A percentile compares a stretch with the other conserved stretches of the same genome.
phyloP scores from a whole-genome alignment of 2,888 invertebrate species.

The Dryobotodes eremita region DNA sequence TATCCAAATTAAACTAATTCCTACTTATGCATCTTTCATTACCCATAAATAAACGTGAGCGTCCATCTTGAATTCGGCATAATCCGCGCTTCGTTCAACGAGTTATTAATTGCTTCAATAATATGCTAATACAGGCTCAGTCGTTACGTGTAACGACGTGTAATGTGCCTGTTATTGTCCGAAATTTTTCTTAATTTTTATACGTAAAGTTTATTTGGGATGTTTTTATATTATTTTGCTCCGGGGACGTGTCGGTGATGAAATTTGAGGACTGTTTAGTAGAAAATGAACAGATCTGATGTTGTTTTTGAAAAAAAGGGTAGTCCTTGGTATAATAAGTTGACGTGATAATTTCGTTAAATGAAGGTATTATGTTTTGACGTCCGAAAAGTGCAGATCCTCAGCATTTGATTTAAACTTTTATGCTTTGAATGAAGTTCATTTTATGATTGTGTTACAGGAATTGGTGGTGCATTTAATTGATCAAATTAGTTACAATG shows the following conservation, averaged over 20 bases:
- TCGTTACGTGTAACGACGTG: conserved; percentile 41
- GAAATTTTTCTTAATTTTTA: conserved; percentile 60
- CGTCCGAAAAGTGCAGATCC: background rate
- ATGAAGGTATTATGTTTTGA: background rate
- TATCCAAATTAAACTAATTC: conserved; percentile 2
- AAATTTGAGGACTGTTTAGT: conserved; percentile 16
- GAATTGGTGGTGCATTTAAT: too few relatives aligned
- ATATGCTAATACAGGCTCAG: conserved; percentile 72
- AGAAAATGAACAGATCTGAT: background rate
- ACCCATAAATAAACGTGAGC: conserved; percentile 27
- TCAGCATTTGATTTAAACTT: background rate
- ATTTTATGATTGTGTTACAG: background rate
- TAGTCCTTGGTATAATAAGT: background rate
- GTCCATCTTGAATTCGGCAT: conserved; percentile 58
- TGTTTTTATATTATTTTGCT: conserved; percentile 33
- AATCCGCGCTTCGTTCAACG: conserved; percentile 46
- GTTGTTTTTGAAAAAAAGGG: background rate
- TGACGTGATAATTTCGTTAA: background rate
- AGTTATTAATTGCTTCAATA: conserved; percentile 77
- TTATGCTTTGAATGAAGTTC: background rate
- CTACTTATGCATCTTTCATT: conserved; percentile 6
- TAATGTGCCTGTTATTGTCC: conserved; percentile 55
- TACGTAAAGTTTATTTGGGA: conserved; percentile 16
- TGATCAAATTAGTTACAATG: background rate
- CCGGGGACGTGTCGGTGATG: conserved; percentile 14